Percentiles rank a stretch among this genome's conserved stretches.
Conservation (phyloP, 2,888 invertebrate species). For the Rhagonycha lutea region DNA sequence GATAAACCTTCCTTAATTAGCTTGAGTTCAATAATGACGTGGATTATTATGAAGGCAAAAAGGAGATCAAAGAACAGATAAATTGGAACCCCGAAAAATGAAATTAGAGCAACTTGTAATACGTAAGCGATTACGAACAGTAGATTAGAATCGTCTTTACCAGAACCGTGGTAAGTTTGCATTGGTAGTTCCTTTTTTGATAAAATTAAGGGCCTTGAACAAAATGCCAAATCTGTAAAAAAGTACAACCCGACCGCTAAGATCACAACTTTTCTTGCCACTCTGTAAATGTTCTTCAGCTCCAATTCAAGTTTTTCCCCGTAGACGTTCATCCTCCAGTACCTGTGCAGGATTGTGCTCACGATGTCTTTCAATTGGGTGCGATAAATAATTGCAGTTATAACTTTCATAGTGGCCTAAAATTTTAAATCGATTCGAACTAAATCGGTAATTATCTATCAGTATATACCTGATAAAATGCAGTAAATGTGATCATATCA, state of each 20-base stretch:
- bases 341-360: not conserved
- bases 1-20: not conserved
- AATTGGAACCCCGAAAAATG: not conserved
- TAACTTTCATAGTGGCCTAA: not conserved
- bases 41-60: not conserved
- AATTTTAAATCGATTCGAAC: not conserved
- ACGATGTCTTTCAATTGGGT: not conserved
- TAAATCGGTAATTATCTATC: no score
- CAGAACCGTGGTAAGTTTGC: not conserved
- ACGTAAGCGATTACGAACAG: not conserved
- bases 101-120: not conserved
- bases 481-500: not conserved
- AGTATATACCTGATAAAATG: not conserved
- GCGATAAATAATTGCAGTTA: not conserved
- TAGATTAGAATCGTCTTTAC: not conserved
- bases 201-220: not conserved
- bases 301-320: not conserved
- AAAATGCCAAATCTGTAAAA: not conserved
- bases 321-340: not conserved
- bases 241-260: not conserved
- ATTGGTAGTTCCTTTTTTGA: not conserved
- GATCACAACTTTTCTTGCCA: not conserved
- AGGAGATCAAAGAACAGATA: not conserved
- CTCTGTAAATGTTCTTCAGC: not conserved
- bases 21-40: not conserved